Conservation (phyloP, 2,113 vertebrate species). For the Riparia riparia region DNA sequence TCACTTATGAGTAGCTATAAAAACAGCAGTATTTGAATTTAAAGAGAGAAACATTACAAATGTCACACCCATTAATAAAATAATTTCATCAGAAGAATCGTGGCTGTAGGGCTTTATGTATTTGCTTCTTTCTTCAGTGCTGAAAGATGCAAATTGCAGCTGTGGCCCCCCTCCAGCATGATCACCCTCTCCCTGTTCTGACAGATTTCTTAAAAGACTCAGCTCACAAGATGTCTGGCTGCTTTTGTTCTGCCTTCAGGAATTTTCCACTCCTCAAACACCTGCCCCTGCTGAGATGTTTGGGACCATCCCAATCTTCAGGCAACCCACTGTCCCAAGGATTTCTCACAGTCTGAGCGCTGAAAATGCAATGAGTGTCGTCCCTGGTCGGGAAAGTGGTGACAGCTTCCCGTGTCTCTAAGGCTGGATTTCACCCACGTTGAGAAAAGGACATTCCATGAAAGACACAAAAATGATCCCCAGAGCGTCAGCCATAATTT, state of each 20-base stretch:
- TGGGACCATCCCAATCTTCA: neutral
- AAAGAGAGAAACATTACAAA: conserved; percentile 36
- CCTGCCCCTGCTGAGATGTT: conserved; percentile 7
- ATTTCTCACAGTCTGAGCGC: neutral
- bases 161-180: conserved; percentile 44
- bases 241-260: conserved; percentile 48
- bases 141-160: conserved; percentile 60
- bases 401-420: neutral
- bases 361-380: fast-evolving
- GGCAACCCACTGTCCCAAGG: neutral
- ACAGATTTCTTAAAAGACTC: conserved; percentile 55
- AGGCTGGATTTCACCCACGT: neutral
- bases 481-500: neutral
- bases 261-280: conserved; percentile 48
- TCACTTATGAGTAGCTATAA: conserved; percentile 31
- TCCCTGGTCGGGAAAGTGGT: neutral
- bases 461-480: neutral
- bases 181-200: conserved; percentile 57
- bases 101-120: conserved; percentile 36
- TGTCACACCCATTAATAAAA: conserved; percentile 67
- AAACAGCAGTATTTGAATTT: conserved; percentile 54
- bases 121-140: neutral
- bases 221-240: conserved; percentile 57
- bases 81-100: conserved; percentile 42
- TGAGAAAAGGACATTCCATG: neutral